Evolutionary conservation across 2,888 invertebrate genomes (phyloP).

Genomic region (Agapetus fuscipes): DNA sequence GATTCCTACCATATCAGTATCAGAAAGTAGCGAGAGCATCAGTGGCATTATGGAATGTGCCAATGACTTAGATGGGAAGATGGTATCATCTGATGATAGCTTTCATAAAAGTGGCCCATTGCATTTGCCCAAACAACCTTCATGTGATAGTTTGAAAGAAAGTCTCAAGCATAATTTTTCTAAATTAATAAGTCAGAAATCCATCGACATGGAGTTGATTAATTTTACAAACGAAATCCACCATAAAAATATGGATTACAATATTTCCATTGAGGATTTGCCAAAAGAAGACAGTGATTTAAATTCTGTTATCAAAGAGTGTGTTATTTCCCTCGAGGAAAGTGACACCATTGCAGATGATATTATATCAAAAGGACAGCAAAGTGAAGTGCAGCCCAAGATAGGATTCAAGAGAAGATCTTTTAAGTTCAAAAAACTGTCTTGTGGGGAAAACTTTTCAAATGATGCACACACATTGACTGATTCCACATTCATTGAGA

Average conservation of each 20-base stretch:
- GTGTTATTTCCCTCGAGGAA: not conserved
- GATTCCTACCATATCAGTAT: constrained; percentile 21
- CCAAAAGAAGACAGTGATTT: constrained; percentile 4
- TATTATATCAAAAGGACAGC: not conserved
- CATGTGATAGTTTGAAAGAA: constrained; percentile 1
- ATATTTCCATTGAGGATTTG: constrained; percentile 21
- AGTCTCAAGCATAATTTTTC: constrained; percentile 16
- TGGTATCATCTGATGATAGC: too few species aligned
- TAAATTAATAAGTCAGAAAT: constrained; percentile 37
- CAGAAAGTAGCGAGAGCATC: constrained; percentile 7
- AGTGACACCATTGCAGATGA: not conserved
- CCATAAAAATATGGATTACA: constrained; percentile 21
- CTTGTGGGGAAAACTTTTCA: not conserved
- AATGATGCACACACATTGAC: not conserved
- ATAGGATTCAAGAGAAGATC: not conserved
- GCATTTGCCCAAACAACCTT: too few species aligned
- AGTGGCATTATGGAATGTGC: too few species aligned
- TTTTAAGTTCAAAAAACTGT: not conserved
- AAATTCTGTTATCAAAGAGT: constrained; percentile 5
- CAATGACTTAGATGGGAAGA: too few species aligned
- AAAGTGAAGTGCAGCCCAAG: too few species aligned
- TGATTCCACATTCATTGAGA: not conserved
- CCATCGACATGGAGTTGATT: constrained; percentile 38
- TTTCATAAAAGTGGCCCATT: too few species aligned
- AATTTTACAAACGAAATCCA: constrained; percentile 31